Evolutionary conservation across 1,140 invertebrate species (phyloP), one percentile per base, ranked within the genome.

Genomic region (Acromyrmex heyeri): DNA sequence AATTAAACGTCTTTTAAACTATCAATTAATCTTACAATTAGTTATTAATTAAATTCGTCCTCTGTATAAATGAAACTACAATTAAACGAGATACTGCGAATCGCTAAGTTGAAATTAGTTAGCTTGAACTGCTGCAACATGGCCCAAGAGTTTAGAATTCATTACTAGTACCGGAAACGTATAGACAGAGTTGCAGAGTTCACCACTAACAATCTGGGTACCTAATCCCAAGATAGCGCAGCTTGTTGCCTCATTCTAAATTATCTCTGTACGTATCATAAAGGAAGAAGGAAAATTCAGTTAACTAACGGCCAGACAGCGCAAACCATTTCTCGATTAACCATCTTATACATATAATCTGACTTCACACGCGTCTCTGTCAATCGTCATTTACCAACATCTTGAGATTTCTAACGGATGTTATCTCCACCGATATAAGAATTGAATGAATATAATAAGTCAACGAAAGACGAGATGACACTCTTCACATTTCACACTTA

Each of bases 71-170:
- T 24, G 44, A n/a, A 44, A 16, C 3, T 48, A 44, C 18, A 82
- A 34, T 83, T 14, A 83, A 61, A 61, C 38, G 30, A 73, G 69
- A 34, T 27, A 2, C 27, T 61, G 69, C 4, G 69, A 59, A 75
- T 75, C 27, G 44, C 70, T 12, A 76, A 67, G 64, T 88, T 62
- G 57, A 53, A 65, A 88, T 57, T 73, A 86, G 65, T 53, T 77
- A 61, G 55, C 73, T 85, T 67, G 16, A 85, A 87, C 59, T 72
- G 69, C 34, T 62, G 88, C 82, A 79, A 87, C 79, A 87, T 57
- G 50, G 65, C 30, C 53, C 70, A 73, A 87, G 86, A 87, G 72
- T 79, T 65, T 73, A 69, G 61, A 77, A 86, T 79, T 86, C 76
- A 87, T 79, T 88, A 81, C 67, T 69, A 24, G 7, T 61, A 44